Base-by-base conservation (phyloP, 1,140 invertebrate genomes). In the Penaeus chinensis region DNA sequence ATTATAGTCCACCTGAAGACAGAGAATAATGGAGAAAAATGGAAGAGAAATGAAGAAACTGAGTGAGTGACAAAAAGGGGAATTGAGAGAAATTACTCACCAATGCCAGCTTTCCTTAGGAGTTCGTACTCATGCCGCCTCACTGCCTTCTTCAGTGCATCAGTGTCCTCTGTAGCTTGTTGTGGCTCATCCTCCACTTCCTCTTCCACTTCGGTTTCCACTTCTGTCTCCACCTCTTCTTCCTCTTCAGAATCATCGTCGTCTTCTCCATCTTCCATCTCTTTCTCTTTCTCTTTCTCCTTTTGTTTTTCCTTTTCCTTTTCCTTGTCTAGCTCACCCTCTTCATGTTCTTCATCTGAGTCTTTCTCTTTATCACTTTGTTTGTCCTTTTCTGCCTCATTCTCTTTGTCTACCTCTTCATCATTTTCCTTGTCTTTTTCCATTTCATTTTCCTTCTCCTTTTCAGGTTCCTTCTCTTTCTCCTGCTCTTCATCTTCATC, bases 101-200 rank as follows among this genome's bases (percentile, higher is more conserved):
- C 86, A 86, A 90, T 88, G 19, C 87, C 90, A 27, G 90, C 90
- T 27, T 85, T 89, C 66, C 84, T 89, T 4, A 91, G 77, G 13
- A 90, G 60, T 71, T 91, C 91, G 42, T 90, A 89, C 42, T 90
- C 91, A 16, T 97, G 97, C 82, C 95, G 96, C 78, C 97, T 93
- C 62, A 95, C 95, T 0, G 97, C 96, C 91, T 97, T 96, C 92
- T 99, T 99, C 19, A 97, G 32, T 8, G 84, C 84, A 20, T 82
- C 61, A 13, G 20, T 82, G 11, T 93, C 0, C 93, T 93, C 0
- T 94, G 93, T 60, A 91, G 90, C 47, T 95, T 93, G 11, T 93
- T 92, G 94, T 93, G 65, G 94, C 92, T 5, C 94, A 93, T 5
- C 95, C 94, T 20, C 94, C 93, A 0, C 92, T 91, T 11, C 92